Evolutionary conservation across 2,113 vertebrate genomes (phyloP).

Genomic region (Puma concolor): DNA sequence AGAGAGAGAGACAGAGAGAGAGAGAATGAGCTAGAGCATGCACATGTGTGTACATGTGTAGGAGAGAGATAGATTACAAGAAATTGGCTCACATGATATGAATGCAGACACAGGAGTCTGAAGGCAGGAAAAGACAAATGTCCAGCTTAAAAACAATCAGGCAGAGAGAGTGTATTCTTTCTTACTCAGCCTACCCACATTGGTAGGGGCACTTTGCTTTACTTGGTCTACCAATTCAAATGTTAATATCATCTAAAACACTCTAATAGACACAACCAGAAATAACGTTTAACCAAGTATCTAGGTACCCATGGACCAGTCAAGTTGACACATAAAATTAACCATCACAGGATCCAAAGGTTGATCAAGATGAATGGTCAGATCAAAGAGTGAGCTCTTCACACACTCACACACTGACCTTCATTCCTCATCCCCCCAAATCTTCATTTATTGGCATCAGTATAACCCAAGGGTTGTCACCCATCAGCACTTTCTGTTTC

Average conservation of each 20-base stretch:
- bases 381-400: not conserved
- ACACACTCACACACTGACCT: not conserved
- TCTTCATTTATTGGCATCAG: not conserved
- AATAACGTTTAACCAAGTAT: not conserved
- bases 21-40: no score
- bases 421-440: not conserved
- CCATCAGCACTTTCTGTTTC: not conserved
- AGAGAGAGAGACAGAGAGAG: no score
- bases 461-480: not conserved
- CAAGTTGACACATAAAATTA: constrained; percentile 26
- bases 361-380: not conserved
- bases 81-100: not conserved
- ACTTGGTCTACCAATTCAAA: not conserved
- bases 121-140: constrained; percentile 11
- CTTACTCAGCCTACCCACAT: not conserved
- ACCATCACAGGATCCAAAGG: not conserved
- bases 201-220: not conserved
- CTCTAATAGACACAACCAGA: not conserved
- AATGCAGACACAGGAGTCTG: not conserved
- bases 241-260: constrained; percentile 23
- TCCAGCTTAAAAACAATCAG: not conserved
- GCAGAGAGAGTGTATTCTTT: not conserved
- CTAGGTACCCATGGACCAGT: not conserved
- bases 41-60: not conserved
- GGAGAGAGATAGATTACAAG: not conserved